Base-by-base conservation (phyloP, 2,888 invertebrate species). In the Tricholauxania praeusta region DNA sequence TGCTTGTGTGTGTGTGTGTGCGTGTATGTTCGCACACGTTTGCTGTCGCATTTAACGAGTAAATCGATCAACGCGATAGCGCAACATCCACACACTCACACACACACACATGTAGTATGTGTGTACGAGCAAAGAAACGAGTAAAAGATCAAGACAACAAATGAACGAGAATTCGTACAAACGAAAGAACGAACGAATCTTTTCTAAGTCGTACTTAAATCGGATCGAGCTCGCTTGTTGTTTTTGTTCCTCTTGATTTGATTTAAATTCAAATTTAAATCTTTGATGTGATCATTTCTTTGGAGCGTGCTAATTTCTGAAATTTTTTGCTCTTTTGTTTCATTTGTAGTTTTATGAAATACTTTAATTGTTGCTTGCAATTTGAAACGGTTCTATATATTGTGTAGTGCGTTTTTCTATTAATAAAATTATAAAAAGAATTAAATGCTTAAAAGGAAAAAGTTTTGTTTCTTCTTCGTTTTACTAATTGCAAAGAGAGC, bases 211-310 rank as follows among this genome's bases (percentile, higher is more conserved):
- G 63, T 62, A 63, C 62, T 63, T 63, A 47, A 47, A 52, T 62
- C 60, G 69, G 67, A 60, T 51, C 69, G 70, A 22, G 22, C 28
- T 22, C 28, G 60, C 59, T 51, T 71, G 53, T 71, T 59, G 71
- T 64, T 71, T 52, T 63, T 60, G 62, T 48, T 15, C n/a, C 32
- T 67, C 47, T 63, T 71, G 68, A 64, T 71, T 66, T 52, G 67
- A 67, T 74, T 71, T 63, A 32, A 74, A 63, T 73, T 49, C 57
- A 52, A 71, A 72, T 74, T 59, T 62, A 55, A 57, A 48, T 52
- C 59, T 60, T 55, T 48, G 60, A 60, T 65, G 51, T 69, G 75
- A 75, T 75, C 75, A 74, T 70, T 76, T 70, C 62, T 60, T 73
- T 28, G 65, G n/a, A 69, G 74, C 76, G 74, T 76, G 74, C 67